Conservation (phyloP, 1,140 invertebrate species). For the Nasonia vitripennis region DNA sequence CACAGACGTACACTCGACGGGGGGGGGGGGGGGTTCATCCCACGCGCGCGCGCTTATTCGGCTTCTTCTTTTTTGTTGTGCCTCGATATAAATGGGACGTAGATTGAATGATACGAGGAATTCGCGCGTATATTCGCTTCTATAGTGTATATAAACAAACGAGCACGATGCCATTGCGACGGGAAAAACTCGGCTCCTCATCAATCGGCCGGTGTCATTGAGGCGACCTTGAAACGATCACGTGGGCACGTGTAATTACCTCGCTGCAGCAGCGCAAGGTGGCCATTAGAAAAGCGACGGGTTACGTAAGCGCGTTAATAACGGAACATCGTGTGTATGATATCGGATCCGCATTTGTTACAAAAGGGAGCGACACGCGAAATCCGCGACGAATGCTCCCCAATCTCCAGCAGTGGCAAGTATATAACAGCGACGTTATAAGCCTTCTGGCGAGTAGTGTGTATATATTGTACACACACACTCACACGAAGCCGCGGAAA, state of each 20-base stretch:
- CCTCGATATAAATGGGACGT: neutral
- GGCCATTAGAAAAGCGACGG: neutral
- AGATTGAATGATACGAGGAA: conserved; percentile 20
- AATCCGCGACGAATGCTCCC: too few species aligned
- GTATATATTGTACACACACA: neutral
- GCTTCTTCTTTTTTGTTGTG: neutral
- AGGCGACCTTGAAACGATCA: neutral
- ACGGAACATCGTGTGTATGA: neutral
- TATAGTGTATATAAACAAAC: too few species aligned
- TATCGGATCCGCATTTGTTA: too few species aligned
- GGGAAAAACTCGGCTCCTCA: neutral
- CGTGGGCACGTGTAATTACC: neutral
- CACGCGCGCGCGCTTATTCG: neutral
- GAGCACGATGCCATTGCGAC: too few species aligned
- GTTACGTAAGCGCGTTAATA: neutral
- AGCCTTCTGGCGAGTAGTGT: too few species aligned
- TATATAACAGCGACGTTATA: too few species aligned
- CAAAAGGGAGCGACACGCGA: too few species aligned
- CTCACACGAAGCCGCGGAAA: neutral
- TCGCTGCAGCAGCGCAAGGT: neutral
- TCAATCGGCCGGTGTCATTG: neutral
- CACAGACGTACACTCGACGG: too few species aligned
- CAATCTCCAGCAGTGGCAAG: too few species aligned
- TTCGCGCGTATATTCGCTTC: neutral
- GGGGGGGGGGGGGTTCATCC: neutral